phyloP scores from a whole-genome alignment of 2,113 vertebrate species.

The Cryptomyrus ogoouensis region DNA sequence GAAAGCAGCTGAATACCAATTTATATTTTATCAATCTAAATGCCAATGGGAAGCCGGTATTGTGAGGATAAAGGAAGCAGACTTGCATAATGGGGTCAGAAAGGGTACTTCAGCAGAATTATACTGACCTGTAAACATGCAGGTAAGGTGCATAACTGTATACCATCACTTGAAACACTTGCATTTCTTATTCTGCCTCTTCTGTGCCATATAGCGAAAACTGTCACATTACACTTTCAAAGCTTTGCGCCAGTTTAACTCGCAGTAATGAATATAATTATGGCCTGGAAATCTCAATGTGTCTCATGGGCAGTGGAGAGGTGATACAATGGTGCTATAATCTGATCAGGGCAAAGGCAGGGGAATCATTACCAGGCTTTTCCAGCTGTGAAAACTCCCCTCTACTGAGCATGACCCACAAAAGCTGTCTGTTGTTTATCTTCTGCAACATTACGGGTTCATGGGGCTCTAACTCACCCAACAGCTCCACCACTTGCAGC shows the following conservation, averaged over 20 bases:
- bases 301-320: background rate
- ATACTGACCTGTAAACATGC: background rate
- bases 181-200: background rate
- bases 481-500: slow-evolving; percentile 85
- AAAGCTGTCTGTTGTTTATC: background rate
- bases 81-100: background rate
- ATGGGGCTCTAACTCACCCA: slow-evolving; percentile 65
- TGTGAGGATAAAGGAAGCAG: background rate
- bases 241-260: background rate
- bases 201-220: background rate
- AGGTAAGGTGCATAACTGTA: background rate
- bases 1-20: background rate
- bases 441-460: background rate
- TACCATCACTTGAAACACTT: background rate
- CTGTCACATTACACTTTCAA: background rate
- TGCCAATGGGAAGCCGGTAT: background rate
- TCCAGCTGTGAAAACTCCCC: background rate
- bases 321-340: background rate
- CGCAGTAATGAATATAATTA: background rate
- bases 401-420: background rate
- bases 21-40: background rate
- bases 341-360: background rate
- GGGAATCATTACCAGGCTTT: background rate
- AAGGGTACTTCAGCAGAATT: background rate
- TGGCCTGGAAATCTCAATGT: background rate